Conservation (phyloP, 2,888 invertebrate genomes). For the Clanis bilineata region DNA sequence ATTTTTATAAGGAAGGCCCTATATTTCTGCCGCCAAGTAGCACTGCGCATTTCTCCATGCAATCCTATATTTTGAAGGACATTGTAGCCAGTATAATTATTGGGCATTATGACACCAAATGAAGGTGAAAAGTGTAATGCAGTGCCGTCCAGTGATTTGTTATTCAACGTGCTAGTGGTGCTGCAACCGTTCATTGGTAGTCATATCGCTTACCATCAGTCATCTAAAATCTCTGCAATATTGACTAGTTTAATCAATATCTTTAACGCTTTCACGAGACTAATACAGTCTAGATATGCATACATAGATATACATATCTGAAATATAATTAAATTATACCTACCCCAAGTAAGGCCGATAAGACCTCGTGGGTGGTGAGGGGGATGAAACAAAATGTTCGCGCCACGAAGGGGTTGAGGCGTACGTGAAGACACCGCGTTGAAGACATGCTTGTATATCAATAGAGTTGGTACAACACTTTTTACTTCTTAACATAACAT, state of each 20-base stretch:
- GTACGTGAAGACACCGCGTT: constrained; percentile 74
- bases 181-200: too few relatives aligned
- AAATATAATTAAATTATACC: constrained; percentile 50
- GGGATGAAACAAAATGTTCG: constrained; percentile 54
- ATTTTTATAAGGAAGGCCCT: too few relatives aligned
- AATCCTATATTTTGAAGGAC: too few relatives aligned
- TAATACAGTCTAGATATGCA: not conserved
- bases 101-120: too few relatives aligned
- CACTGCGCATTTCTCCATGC: too few relatives aligned
- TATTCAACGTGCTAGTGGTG: too few relatives aligned
- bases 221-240: not conserved
- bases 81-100: too few relatives aligned
- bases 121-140: too few relatives aligned
- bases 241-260: not conserved
- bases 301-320: constrained; percentile 9
- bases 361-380: constrained; percentile 58
- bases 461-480: constrained; percentile 46
- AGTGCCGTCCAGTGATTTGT: too few relatives aligned
- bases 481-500: too few relatives aligned
- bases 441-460: constrained; percentile 61
- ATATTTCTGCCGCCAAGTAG: too few relatives aligned
- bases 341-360: constrained; percentile 59
- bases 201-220: too few relatives aligned
- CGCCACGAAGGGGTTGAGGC: constrained; percentile 53
- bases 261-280: not conserved